Conservation (phyloP, 2,888 invertebrate species). For the Hirtodrosophila histrioides region DNA sequence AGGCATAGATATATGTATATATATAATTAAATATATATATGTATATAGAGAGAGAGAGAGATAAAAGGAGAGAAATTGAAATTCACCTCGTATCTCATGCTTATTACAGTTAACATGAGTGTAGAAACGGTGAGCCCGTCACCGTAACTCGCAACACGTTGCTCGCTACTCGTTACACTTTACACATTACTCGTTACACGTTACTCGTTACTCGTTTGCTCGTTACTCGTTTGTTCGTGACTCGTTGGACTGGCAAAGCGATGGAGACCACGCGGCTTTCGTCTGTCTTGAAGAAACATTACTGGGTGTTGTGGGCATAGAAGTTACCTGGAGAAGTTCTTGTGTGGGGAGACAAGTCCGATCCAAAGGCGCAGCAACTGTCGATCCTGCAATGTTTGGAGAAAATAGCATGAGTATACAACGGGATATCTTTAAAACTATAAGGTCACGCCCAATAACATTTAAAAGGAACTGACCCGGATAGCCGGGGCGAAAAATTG, state of each 20-base stretch:
- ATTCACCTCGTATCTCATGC: constrained; percentile 71
- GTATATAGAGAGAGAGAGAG: constrained; percentile 22
- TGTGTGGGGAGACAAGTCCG: too few species aligned
- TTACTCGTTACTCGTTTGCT: neutral
- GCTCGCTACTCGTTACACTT: constrained; percentile 12
- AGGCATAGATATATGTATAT: constrained; percentile 4
- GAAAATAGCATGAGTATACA: constrained; percentile 30
- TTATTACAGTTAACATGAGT: constrained; percentile 56
- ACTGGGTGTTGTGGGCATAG: constrained; percentile 68
- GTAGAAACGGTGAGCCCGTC: constrained; percentile 31
- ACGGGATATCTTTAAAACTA: neutral
- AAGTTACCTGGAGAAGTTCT: constrained; percentile 67
- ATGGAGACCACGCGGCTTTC: constrained; percentile 11
- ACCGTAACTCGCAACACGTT: constrained; percentile 22
- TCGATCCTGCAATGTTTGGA: constrained; percentile 40
- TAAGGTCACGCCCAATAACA: constrained; percentile 2
- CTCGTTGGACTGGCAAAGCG: too few species aligned
- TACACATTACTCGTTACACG: constrained; percentile 8
- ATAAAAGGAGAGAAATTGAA: constrained; percentile 59
- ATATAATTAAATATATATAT: constrained; percentile 13
- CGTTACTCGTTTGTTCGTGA: constrained; percentile 8
- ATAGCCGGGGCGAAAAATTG: neutral
- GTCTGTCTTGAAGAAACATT: constrained; percentile 74
- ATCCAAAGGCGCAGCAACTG: neutral
- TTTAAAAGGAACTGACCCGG: constrained; percentile 4